phyloP scores from a whole-genome alignment of 1,140 invertebrate species.

The Octopus bimaculoides region DNA sequence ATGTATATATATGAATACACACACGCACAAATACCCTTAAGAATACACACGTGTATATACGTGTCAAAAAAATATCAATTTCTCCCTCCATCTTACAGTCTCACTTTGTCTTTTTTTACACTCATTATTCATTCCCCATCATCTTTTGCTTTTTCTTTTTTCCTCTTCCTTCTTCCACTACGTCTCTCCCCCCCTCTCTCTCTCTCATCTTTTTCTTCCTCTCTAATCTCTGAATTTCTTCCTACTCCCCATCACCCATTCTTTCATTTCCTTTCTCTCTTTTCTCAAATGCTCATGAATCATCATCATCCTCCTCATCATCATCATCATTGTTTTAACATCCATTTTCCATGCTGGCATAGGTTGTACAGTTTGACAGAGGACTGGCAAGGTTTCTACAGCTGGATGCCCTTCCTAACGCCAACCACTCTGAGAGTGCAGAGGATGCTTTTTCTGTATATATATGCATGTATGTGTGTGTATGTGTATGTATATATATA shows the following conservation, averaged over 20 bases:
- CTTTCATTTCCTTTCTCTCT: not conserved
- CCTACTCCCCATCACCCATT: not conserved
- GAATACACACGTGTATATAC: too few relatives aligned
- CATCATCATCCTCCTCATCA: not conserved
- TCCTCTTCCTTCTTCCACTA: not conserved
- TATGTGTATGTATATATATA: too few relatives aligned
- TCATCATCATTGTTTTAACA: not conserved
- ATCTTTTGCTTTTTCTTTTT: not conserved
- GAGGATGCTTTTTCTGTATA: too few relatives aligned
- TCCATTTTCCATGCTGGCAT: too few relatives aligned
- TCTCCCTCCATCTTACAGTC: not conserved
- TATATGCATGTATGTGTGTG: too few relatives aligned
- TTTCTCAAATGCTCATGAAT: not conserved
- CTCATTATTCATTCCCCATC: not conserved
- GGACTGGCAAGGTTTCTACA: too few relatives aligned
- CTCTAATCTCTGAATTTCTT: not conserved
- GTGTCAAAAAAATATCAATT: not conserved
- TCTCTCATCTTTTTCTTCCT: not conserved
- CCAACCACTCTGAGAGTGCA: too few relatives aligned
- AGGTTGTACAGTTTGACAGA: too few relatives aligned
- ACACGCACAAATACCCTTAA: too few relatives aligned
- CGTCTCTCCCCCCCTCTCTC: not conserved
- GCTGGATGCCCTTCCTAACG: too few relatives aligned
- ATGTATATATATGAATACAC: too few relatives aligned
- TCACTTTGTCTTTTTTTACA: not conserved